These are phyloP conservation scores for Corythornis leucogaster DNA, from an alignment of 2,797 vertebrate species.

Conservation along the genomic window DNA sequence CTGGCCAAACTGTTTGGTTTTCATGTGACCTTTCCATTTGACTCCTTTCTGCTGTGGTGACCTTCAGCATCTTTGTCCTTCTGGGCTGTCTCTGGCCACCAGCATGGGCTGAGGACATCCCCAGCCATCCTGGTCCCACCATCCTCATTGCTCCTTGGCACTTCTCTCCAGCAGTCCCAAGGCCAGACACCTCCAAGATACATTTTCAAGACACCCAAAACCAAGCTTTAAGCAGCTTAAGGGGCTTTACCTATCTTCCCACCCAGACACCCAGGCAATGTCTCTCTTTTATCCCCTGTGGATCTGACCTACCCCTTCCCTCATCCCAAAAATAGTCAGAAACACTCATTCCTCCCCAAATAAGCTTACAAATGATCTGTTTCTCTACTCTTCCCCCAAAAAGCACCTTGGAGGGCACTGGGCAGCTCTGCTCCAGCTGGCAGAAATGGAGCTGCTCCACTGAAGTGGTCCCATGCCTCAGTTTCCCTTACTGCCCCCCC, in stretches of 20 bases:
- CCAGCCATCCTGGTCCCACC: not conserved
- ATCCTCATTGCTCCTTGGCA: rapidly evolving
- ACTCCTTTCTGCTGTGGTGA: rapidly evolving
- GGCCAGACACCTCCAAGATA: not conserved
- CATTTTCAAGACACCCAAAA: not conserved
- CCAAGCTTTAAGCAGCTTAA: not conserved
- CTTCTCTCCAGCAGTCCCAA: not conserved
- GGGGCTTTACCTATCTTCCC: not conserved
- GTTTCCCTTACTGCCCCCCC: not conserved
- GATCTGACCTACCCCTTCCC: not conserved
- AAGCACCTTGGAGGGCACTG: not conserved
- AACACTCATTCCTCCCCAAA: not conserved
- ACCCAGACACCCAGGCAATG: rapidly evolving
- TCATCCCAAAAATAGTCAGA: not conserved
- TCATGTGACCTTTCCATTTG: not conserved
- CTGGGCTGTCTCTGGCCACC: rapidly evolving
- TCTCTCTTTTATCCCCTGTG: not conserved
- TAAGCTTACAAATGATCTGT: not conserved
- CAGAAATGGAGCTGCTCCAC: not conserved
- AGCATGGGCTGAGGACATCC: not conserved
- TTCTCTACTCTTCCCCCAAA: not conserved
- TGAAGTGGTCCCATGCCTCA: not conserved
- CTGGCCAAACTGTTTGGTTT: not conserved
- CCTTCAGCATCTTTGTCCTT: not conserved
- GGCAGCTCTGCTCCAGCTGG: not conserved